Base-by-base conservation (phyloP, 2,888 invertebrate species). In the Hymenopus coronatus region DNA sequence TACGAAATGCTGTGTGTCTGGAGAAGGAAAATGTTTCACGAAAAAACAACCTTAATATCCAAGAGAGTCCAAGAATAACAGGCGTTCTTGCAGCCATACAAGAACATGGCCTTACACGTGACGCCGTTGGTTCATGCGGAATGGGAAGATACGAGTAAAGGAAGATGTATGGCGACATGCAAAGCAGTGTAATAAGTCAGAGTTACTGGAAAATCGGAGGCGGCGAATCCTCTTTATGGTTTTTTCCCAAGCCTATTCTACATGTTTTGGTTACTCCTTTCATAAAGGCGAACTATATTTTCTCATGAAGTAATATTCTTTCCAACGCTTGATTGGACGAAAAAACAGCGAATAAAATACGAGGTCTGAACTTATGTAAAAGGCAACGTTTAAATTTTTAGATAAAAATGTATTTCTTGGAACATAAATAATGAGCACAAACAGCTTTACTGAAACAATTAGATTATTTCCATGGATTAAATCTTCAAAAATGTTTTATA, bases 151-250 rank as follows among this genome's bases (percentile, higher is more conserved):
- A 70, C 54, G 20, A 86, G 70, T 28, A 86, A 28, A 86, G 30
- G 86, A 86, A 86, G 81, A 81, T 70, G 20, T 86, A 86, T 86
- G 81, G 81, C 20, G 54, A 81, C 86, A 86, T 86, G 86, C 86
- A 86, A 70, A 86, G 81, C 86, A 86, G 86, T 40, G 40, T 85
- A 85, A 85, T 85, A 86, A 86, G 86, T 81, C 86, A 86, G 86
- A 20, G 86, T 40, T 86, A 28, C 86, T 54, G 81, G 81, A 30
- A 81, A 86, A 86, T 86, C 81, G 81, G 86, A 70, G 81, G 86
- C 25, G 28, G 4, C 81, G 81, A 28, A 40, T 81, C 27, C 54
- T 54, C 54, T 86, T 81, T 86, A 81, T 86, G 81, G 54, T 70
- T 70, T 70, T 70, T 70, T 70, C 20, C 54, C 54, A 20, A 20